phyloP scores from a whole-genome alignment of 2,797 vertebrate genomes.

The Taenioides sp. region DNA sequence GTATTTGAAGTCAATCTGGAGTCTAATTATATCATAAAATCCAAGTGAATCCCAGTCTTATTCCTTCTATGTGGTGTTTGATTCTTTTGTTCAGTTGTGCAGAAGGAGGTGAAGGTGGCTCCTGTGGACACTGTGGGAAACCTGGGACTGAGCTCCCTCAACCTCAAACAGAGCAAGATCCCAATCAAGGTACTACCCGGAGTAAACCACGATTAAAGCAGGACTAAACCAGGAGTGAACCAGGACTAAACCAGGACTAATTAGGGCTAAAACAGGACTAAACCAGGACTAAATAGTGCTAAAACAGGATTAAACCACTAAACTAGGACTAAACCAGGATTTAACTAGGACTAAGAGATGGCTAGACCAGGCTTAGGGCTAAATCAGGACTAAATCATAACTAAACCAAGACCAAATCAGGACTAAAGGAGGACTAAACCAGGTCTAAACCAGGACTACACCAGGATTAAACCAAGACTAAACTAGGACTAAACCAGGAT shows the following conservation, averaged over 20 bases:
- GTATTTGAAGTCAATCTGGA: background rate
- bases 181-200: conserved; percentile 54
- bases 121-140: conserved; percentile 65
- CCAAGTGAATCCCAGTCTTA: too few relatives aligned
- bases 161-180: conserved; percentile 73
- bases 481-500: background rate
- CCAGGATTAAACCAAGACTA: background rate
- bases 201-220: background rate
- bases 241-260: background rate
- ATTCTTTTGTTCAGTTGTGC: conserved; percentile 26
- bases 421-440: background rate
- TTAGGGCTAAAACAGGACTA: background rate
- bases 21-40: too few relatives aligned
- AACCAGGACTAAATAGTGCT: background rate
- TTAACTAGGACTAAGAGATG: background rate
- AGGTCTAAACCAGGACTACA: background rate
- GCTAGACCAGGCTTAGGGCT: conserved; percentile 1
- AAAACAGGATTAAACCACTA: background rate
- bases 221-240: background rate
- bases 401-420: background rate
- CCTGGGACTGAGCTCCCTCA: conserved; percentile 68
- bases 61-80: background rate
- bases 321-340: background rate
- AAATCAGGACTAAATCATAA: background rate
- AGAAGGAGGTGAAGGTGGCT: conserved; percentile 24